phyloP scores from a whole-genome alignment of 2,888 invertebrate species.

The Morpho deidamia region DNA sequence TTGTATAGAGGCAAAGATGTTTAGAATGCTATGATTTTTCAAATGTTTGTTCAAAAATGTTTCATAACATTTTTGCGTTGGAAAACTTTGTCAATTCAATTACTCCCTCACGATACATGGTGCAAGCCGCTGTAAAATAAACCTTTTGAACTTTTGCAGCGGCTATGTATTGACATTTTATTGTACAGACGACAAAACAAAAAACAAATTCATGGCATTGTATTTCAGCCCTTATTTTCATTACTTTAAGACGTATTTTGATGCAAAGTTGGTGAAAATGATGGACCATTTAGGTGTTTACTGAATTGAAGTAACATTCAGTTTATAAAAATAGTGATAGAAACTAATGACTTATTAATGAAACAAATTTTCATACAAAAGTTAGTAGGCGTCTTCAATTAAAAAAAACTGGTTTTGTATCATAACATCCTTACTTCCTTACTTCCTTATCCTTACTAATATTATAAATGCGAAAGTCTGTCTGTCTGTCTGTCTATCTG shows the following conservation, averaged over 20 bases:
- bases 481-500: too few relatives aligned
- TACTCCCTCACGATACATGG: constrained; percentile 42
- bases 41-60: neutral
- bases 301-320: too few relatives aligned
- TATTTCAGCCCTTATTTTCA: constrained; percentile 2
- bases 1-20: constrained; percentile 5
- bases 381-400: too few relatives aligned
- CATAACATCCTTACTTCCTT: too few relatives aligned
- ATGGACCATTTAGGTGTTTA: too few relatives aligned
- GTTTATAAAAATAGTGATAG: too few relatives aligned
- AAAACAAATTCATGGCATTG: neutral
- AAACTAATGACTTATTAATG: too few relatives aligned
- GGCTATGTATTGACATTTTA: constrained; percentile 43
- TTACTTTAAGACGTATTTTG: neutral
- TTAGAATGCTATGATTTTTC: constrained; percentile 10
- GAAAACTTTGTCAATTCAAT: constrained; percentile 61
- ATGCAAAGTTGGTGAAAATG: too few relatives aligned
- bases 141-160: constrained; percentile 47
- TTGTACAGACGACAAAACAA: constrained; percentile 3
- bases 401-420: too few relatives aligned
- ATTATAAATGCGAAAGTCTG: too few relatives aligned
- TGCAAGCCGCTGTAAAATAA: constrained; percentile 55
- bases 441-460: too few relatives aligned
- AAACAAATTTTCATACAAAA: too few relatives aligned
- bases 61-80: constrained; percentile 44